Percentiles rank a stretch among this genome's conserved stretches.
phyloP scores from a whole-genome alignment of 2,888 invertebrate species.

The Galerucella pusilla region DNA sequence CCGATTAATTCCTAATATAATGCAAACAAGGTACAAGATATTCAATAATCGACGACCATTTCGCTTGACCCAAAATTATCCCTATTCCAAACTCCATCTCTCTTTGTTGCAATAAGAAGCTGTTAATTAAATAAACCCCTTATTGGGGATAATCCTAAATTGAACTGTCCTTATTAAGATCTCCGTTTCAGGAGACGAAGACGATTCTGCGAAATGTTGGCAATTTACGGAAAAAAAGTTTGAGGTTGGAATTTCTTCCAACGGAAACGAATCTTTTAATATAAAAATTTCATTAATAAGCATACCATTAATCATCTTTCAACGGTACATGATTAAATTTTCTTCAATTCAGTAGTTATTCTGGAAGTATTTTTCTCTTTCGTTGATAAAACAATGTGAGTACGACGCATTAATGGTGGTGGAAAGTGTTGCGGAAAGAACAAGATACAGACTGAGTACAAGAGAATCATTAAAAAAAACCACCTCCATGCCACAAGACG shows the following conservation, averaged over 20 bases:
- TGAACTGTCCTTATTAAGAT: conserved; percentile 22
- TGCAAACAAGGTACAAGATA: conserved; percentile 30
- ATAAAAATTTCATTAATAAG: no score
- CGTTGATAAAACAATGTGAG: no score
- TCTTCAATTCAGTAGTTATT: no score
- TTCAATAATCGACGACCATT: conserved; percentile 11
- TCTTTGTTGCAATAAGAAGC: conserved; percentile 30
- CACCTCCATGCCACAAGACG: no score
- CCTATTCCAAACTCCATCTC: neutral
- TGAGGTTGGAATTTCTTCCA: neutral
- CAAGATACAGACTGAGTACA: no score
- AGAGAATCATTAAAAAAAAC: no score
- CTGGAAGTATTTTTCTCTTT: no score
- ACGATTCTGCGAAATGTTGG: neutral
- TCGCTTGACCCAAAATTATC: conserved; percentile 23
- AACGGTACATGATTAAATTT: no score
- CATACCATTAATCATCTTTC: no score
- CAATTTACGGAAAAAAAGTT: neutral
- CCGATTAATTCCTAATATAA: conserved; percentile 27
- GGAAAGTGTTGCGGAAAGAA: no score
- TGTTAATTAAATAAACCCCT: conserved; percentile 34
- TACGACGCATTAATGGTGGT: no score
- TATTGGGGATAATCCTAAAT: conserved; percentile 30
- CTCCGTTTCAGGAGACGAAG: neutral
- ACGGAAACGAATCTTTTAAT: no score